Percentiles rank a stretch among this genome's conserved stretches.
Evolutionary conservation across 1,140 invertebrate species (phyloP).

Genomic region (Drosophila neocordata): DNA sequence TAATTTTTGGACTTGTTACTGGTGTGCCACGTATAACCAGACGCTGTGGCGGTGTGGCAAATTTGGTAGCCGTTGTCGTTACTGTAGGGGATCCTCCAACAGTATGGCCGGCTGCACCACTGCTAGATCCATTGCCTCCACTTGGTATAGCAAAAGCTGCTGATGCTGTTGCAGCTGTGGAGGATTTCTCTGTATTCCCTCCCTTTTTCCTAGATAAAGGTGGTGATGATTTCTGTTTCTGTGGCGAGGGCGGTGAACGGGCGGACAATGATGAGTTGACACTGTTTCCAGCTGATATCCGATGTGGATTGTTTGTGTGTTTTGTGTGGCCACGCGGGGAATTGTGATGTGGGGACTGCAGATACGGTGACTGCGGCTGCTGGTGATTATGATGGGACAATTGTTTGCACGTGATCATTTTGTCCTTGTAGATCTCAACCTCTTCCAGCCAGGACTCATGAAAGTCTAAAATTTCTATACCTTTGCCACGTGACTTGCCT

Average conservation of each 20-base stretch:
- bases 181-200: slow-evolving; percentile 17
- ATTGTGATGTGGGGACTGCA: slow-evolving; percentile 1
- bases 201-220: neutral
- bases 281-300: slow-evolving; percentile 1
- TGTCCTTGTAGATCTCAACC: slow-evolving; percentile 77
- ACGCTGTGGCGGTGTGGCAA: slow-evolving; percentile 28
- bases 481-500: slow-evolving; percentile 47
- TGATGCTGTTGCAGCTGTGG: neutral
- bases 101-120: slow-evolving; percentile 18
- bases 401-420: slow-evolving; percentile 65
- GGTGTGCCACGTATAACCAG: neutral
- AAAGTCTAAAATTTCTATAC: slow-evolving; percentile 78
- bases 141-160: neutral
- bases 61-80: slow-evolving; percentile 32
- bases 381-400: slow-evolving; percentile 60
- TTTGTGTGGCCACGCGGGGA: slow-evolving; percentile 4
- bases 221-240: slow-evolving; percentile 5
- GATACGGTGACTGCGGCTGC: slow-evolving; percentile 14
- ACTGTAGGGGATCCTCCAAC: neutral
- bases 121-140: neutral
- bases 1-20: neutral
- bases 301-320: slow-evolving; percentile 3
- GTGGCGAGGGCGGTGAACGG: slow-evolving; percentile 4
- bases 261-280: neutral
- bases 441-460: slow-evolving; percentile 81